A percentile compares a stretch with the other conserved stretches of the same genome.
phyloP scores from a whole-genome alignment of 2,113 vertebrate species.

The Archilochus colubris region DNA sequence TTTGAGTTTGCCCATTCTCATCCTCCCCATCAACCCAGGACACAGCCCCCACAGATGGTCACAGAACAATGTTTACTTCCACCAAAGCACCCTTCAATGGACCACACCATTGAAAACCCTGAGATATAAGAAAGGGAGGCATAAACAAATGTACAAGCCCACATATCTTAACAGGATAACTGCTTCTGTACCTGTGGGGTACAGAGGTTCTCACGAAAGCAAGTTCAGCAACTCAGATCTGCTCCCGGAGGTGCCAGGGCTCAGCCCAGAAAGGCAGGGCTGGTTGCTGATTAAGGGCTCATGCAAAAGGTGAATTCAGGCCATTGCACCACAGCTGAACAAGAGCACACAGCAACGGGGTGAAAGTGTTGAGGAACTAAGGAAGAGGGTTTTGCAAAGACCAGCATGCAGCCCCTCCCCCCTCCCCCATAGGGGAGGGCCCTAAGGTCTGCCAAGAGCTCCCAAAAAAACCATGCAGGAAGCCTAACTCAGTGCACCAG shows the following conservation, averaged over 20 bases:
- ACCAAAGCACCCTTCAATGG: background rate
- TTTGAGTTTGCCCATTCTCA: too few relatives aligned
- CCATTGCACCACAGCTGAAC: background rate
- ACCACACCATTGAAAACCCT: slow-evolving; percentile 45
- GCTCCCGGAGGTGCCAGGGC: background rate
- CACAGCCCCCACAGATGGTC: too few relatives aligned
- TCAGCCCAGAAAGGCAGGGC: background rate
- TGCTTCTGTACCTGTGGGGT: background rate
- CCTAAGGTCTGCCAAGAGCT: background rate
- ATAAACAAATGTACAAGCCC: background rate
- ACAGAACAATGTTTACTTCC: background rate
- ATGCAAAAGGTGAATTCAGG: background rate
- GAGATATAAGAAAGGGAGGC: slow-evolving; percentile 30
- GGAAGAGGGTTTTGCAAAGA: background rate
- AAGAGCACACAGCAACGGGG: background rate
- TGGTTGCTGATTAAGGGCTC: background rate
- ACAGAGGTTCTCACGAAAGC: background rate
- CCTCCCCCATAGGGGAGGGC: background rate
- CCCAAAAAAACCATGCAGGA: background rate
- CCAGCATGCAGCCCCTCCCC: background rate
- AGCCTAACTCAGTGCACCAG: background rate
- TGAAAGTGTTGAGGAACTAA: background rate
- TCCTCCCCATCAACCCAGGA: fast-evolving
- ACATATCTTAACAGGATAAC: background rate
- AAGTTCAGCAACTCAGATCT: background rate